Percentiles rank a stretch among this genome's conserved stretches.
Evolutionary conservation across 2,888 invertebrate genomes (phyloP).

Genomic region (Brenthis daphne): DNA sequence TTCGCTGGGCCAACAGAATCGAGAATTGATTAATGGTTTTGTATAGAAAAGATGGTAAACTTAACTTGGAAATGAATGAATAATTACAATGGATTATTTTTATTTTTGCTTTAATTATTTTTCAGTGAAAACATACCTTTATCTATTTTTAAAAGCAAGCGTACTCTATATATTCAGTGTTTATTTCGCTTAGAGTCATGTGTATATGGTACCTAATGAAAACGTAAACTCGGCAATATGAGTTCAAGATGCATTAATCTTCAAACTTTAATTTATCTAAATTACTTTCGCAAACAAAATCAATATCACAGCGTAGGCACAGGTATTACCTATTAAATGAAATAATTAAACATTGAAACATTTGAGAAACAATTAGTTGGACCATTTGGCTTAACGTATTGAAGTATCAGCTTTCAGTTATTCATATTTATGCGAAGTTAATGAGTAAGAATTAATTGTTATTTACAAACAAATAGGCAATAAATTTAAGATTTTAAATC

Average conservation of each 20-base stretch:
- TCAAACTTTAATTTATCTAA: too few relatives aligned
- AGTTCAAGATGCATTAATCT: too few relatives aligned
- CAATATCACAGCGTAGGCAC: constrained; percentile 1
- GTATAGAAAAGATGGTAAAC: constrained; percentile 11
- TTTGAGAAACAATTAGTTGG: constrained; percentile 29
- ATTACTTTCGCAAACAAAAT: constrained; percentile 6
- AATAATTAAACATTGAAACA: constrained; percentile 29
- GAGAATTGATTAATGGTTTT: constrained; percentile 14
- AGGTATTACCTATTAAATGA: constrained; percentile 20
- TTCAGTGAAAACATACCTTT: too few relatives aligned
- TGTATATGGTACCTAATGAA: too few relatives aligned
- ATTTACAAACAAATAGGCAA: constrained; percentile 44
- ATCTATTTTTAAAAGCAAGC: too few relatives aligned
- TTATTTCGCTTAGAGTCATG: too few relatives aligned
- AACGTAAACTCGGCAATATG: too few relatives aligned
- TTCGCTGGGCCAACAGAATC: constrained; percentile 12
- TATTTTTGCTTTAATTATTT: too few relatives aligned
- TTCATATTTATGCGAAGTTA: constrained; percentile 58
- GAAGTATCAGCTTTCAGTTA: constrained; percentile 34
- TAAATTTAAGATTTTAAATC: too few relatives aligned
- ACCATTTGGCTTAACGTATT: constrained; percentile 21
- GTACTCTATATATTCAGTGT: too few relatives aligned
- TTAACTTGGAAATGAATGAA: constrained; percentile 9
- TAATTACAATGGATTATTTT: background rate
- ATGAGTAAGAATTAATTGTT: constrained; percentile 62